Percentiles rank a stretch among this genome's conserved stretches.
phyloP scores from a whole-genome alignment of 2,888 invertebrate species.

The Drosophila rubida region DNA sequence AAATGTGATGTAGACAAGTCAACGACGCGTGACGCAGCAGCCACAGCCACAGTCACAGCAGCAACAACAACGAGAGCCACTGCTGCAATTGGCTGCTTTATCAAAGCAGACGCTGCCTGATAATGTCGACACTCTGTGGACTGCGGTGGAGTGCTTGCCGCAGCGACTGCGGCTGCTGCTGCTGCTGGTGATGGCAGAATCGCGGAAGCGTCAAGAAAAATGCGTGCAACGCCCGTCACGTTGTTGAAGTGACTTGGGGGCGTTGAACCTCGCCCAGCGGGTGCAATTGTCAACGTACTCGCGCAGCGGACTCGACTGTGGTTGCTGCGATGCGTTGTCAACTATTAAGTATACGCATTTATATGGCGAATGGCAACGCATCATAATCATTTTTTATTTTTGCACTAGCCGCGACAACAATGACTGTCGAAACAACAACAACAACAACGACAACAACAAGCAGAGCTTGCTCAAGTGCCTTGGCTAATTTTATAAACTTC shows the following conservation, averaged over 20 bases:
- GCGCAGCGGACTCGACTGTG: slow-evolving; percentile 18
- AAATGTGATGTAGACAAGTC: slow-evolving; percentile 38
- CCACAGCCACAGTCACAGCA: slow-evolving; percentile 26
- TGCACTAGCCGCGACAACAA: slow-evolving; percentile 57
- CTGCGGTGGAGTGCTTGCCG: neutral
- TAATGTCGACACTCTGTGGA: slow-evolving; percentile 34
- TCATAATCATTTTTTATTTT: slow-evolving; percentile 81
- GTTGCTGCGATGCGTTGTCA: slow-evolving; percentile 52
- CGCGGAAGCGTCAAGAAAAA: slow-evolving; percentile 79
- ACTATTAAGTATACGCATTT: slow-evolving; percentile 58
- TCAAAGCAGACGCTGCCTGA: slow-evolving; percentile 55
- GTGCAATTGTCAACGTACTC: slow-evolving; percentile 61
- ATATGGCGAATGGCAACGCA: slow-evolving; percentile 60
- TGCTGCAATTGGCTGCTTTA: slow-evolving; percentile 56
- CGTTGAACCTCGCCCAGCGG: slow-evolving; percentile 62
- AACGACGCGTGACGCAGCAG: slow-evolving; percentile 61
- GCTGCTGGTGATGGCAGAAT: slow-evolving; percentile 51
- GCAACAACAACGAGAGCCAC: slow-evolving; percentile 30
- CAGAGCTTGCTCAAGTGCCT: slow-evolving; percentile 31
- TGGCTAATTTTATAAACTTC: slow-evolving; percentile 78
- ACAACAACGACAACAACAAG: neutral
- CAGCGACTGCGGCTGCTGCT: neutral
- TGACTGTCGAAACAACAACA: slow-evolving; percentile 18
- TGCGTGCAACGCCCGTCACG: slow-evolving; percentile 65
- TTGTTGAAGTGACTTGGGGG: slow-evolving; percentile 44